Evolutionary conservation across 1,140 invertebrate species (phyloP).

Genomic region (Vollenhovia emeryi): DNA sequence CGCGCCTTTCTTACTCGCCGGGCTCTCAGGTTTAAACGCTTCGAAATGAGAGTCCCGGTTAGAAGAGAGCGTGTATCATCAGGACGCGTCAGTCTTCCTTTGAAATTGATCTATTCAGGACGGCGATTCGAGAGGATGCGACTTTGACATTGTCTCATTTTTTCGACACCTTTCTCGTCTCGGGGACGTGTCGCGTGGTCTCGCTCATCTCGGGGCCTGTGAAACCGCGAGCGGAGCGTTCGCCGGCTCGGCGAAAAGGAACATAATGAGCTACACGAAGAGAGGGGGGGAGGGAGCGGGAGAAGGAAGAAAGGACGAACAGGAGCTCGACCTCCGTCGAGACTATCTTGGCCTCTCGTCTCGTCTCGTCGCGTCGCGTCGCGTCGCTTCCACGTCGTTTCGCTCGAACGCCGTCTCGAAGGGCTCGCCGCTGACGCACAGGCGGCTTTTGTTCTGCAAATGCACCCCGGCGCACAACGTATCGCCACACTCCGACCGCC

Average conservation of each 20-base stretch:
- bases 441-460: constrained; percentile 55
- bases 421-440: constrained; percentile 25
- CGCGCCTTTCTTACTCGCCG: not conserved
- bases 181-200: constrained; percentile 1
- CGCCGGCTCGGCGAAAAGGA: constrained; percentile 43
- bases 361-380: constrained; percentile 22
- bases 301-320: constrained; percentile 46
- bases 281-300: not conserved
- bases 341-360: constrained; percentile 38
- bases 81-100: not conserved
- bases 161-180: too few species aligned
- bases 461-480: constrained; percentile 12
- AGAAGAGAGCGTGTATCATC: not conserved
- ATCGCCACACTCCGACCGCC: not conserved
- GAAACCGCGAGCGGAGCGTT: not conserved
- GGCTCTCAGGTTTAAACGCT: not conserved
- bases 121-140: not conserved
- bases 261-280: not conserved
- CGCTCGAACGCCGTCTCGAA: constrained; percentile 41
- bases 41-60: not conserved
- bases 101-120: not conserved
- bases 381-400: constrained; percentile 36
- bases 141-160: not conserved
- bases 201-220: not conserved
- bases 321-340: constrained; percentile 26